Percentiles rank a stretch among this genome's conserved stretches.
phyloP scores from a whole-genome alignment of 2,888 invertebrate genomes.

The Pterostichus niger region DNA sequence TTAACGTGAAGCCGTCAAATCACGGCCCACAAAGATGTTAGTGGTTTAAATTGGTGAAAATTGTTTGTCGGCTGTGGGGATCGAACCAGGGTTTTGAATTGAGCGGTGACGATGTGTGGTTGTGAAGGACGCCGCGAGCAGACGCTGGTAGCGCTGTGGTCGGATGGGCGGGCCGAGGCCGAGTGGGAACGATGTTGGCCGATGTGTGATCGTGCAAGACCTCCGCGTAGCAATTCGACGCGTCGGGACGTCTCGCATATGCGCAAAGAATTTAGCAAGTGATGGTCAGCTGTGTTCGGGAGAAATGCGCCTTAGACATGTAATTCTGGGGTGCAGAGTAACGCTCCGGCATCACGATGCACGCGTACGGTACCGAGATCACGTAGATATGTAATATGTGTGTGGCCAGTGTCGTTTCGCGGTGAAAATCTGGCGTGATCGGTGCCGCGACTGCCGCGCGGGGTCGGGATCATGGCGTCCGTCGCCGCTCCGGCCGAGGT shows the following conservation, averaged over 20 bases:
- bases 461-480: constrained; percentile 81
- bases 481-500: constrained; percentile 76
- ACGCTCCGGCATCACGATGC: constrained; percentile 78
- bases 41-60: too few relatives aligned
- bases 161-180: constrained; percentile 71
- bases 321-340: constrained; percentile 74
- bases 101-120: neutral
- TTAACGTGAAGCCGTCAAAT: too few relatives aligned
- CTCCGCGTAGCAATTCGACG: constrained; percentile 71
- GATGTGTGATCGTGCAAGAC: constrained; percentile 68
- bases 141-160: constrained; percentile 67
- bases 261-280: constrained; percentile 72
- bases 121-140: neutral
- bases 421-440: constrained; percentile 83
- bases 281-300: constrained; percentile 75
- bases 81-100: too few relatives aligned
- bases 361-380: constrained; percentile 81
- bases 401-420: constrained; percentile 78
- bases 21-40: too few relatives aligned
- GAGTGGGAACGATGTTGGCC: constrained; percentile 71
- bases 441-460: constrained; percentile 76
- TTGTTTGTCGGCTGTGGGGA: too few relatives aligned
- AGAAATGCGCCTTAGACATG: constrained; percentile 77
- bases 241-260: constrained; percentile 72
- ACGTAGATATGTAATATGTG: constrained; percentile 80